Percentiles rank a stretch among this genome's conserved stretches.
Conservation (phyloP, 1,140 invertebrate genomes). For the Amyelois transitella region DNA sequence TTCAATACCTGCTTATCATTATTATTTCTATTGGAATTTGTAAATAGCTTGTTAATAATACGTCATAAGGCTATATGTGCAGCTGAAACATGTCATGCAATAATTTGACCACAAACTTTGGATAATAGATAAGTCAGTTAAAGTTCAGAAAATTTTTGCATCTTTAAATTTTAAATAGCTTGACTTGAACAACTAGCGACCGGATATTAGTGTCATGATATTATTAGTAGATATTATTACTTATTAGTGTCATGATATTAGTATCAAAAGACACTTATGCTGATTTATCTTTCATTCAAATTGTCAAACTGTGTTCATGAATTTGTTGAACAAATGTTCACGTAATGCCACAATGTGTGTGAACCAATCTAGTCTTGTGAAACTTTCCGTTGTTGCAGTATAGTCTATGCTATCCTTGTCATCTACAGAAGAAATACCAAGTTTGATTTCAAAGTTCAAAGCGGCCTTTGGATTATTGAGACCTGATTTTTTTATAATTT, state of each 20-base stretch:
- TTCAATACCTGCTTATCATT: background rate
- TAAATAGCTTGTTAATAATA: slow-evolving; percentile 53
- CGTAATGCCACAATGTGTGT: slow-evolving; percentile 40
- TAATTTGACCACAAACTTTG: background rate
- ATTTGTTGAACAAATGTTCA: no score
- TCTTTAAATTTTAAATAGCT: no score
- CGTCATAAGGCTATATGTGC: slow-evolving; percentile 33
- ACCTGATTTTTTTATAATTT: slow-evolving; percentile 62
- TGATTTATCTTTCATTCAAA: no score
- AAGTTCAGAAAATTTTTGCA: no score
- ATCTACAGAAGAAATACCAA: background rate
- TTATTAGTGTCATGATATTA: no score
- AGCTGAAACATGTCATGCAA: background rate
- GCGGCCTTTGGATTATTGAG: slow-evolving; percentile 60
- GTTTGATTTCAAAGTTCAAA: slow-evolving; percentile 12
- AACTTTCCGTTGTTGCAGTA: slow-evolving; percentile 3
- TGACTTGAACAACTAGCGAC: no score
- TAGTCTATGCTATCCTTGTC: background rate
- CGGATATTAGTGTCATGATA: no score
- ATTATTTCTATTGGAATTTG: slow-evolving; percentile 41
- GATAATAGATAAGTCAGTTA: no score
- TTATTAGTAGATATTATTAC: no score
- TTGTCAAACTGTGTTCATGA: no score
- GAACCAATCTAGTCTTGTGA: slow-evolving; percentile 58
- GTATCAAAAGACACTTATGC: no score